Evolutionary conservation across 2,888 invertebrate genomes (phyloP), one percentile per base, ranked within the genome.

Genomic region (Chorisops tibialis): DNA sequence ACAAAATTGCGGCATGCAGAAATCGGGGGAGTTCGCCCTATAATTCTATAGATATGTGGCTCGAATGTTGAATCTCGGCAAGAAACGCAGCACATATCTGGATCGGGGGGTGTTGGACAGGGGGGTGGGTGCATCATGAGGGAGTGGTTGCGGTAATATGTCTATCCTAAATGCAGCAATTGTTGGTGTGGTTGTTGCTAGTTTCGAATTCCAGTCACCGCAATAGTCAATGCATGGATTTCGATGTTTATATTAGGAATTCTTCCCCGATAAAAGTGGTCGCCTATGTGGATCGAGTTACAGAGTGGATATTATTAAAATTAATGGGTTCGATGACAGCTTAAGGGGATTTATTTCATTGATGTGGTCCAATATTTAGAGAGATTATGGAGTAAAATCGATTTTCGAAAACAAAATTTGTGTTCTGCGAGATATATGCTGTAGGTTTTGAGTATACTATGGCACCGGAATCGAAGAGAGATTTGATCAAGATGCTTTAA

Each of bases 251-350:
- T 52, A 52, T 39, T 52, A 39, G 21, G 39, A 18, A 14, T 30
- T 24, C 16, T 16, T 24, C 24, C 24, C 5, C 22, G n/a, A 41
- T 54, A 54, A 35, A 54, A 41, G 41, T 41, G 43, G 54, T 41
- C 22, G 18, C 14, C 43, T 21, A 4, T 41, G 43, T 54, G 37
- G 22, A 41, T 24, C 41, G 9, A 11, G 54, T 16, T 16, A 43
- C 59, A 35, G 47, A 37, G 47, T 16, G 56, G 54, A 54, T 62
- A 59, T 62, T 56, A 62, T 62, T 62, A 48, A 51, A 63, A 63
- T 63, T 59, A 58, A 59, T 63, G 52, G 59, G 39, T 39, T 43
- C 59, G 63, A 63, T 63, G 51, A 63, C 63, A 59, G 59, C 63
- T 19, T 47, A 37, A 18, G 52, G 22, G 45, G 52, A 63, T 63